Conservation (phyloP, 2,888 invertebrate genomes). For the Agapostemon virescens region DNA sequence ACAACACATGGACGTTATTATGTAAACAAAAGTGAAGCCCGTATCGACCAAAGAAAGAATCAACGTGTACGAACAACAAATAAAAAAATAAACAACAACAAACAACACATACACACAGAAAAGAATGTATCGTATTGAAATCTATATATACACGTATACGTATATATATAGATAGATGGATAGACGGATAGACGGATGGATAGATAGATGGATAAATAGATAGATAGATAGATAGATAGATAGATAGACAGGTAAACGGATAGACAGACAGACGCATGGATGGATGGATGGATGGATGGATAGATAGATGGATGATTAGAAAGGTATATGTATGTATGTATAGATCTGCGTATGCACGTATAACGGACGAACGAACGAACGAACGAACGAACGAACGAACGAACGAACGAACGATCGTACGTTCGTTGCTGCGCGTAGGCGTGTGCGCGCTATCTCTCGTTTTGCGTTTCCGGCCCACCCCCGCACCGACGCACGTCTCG, state of each 20-base stretch:
- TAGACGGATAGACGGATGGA: neutral
- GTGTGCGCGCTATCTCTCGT: slow-evolving; percentile 2
- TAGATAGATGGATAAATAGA: neutral
- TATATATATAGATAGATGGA: neutral
- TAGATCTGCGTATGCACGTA: too few relatives aligned
- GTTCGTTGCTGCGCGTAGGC: neutral
- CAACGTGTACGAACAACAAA: slow-evolving; percentile 20
- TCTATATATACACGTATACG: neutral
- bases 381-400: neutral
- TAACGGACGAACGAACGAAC: too few relatives aligned
- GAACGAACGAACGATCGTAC: neutral
- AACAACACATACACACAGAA: slow-evolving; percentile 13
- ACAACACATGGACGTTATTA: slow-evolving; percentile 80
- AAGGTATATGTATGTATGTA: too few relatives aligned
- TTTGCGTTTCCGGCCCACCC: slow-evolving; percentile 58
- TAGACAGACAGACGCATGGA: neutral
- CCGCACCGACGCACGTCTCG: slow-evolving; percentile 78
- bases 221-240: slow-evolving; percentile 2
- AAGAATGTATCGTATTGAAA: neutral
- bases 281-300: neutral
- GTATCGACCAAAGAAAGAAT: slow-evolving; percentile 63
- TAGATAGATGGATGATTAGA: too few relatives aligned
- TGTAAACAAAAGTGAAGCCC: slow-evolving; percentile 64
- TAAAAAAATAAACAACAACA: slow-evolving; percentile 23
- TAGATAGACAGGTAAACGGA: slow-evolving; percentile 2